These are phyloP conservation scores for Drosophila nasuta DNA, from an alignment of 1,140 invertebrate genomes.

Conservation along the genomic window DNA sequence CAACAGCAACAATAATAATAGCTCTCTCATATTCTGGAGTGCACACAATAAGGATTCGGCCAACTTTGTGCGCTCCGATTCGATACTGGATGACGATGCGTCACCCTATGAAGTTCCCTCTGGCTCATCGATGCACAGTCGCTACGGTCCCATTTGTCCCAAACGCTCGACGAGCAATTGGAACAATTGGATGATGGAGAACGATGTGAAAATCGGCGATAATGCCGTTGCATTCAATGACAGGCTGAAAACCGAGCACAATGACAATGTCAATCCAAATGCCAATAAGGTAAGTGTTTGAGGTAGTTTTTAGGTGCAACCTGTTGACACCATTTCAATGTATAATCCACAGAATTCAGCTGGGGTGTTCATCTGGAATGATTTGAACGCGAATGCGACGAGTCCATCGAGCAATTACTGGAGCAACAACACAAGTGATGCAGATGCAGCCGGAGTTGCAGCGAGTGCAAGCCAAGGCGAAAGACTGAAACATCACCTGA, in stretches of 20 bases:
- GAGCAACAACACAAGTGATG: slow-evolving; percentile 32
- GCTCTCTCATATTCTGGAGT: slow-evolving; percentile 63
- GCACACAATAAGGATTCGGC: slow-evolving; percentile 69
- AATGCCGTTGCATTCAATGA: slow-evolving; percentile 31
- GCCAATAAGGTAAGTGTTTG: slow-evolving; percentile 56
- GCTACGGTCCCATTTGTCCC: slow-evolving; percentile 93
- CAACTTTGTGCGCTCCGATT: slow-evolving; percentile 88
- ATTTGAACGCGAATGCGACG: slow-evolving; percentile 49
- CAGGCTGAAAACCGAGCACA: slow-evolving; percentile 32
- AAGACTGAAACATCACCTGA: slow-evolving; percentile 57
- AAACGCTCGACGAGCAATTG: slow-evolving; percentile 83
- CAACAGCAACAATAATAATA: slow-evolving; percentile 32
- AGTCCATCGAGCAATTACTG: slow-evolving; percentile 42
- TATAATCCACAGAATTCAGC: slow-evolving; percentile 31
- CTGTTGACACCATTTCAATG: neutral
- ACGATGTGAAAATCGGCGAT: slow-evolving; percentile 45
- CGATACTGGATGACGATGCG: slow-evolving; percentile 89
- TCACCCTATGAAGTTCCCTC: slow-evolving; percentile 91
- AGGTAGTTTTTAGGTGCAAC: neutral
- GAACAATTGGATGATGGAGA: slow-evolving; percentile 64
- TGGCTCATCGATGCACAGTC: slow-evolving; percentile 86
- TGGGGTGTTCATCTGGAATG: slow-evolving; percentile 52
- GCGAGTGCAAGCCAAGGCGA: slow-evolving; percentile 36
- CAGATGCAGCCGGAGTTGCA: neutral
- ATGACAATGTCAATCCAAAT: slow-evolving; percentile 54